Evolutionary conservation across 2,797 vertebrate species (phyloP).

Genomic region (Lutjanus campechanus): DNA sequence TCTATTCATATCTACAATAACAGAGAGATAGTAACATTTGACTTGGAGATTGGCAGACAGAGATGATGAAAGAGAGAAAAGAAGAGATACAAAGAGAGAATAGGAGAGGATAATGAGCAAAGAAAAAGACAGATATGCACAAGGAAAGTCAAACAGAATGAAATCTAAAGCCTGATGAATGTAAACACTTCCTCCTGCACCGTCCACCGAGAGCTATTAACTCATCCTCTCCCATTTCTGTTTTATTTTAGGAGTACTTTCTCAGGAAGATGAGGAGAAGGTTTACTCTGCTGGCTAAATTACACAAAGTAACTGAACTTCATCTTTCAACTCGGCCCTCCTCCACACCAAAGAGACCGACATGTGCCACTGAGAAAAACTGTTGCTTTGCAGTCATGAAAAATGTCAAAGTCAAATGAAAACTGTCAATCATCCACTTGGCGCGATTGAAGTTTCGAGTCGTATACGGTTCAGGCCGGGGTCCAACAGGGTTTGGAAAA

Average conservation of each 20-base stretch:
- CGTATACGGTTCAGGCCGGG: constrained; percentile 45
- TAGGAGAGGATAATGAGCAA: constrained; percentile 48
- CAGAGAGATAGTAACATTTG: constrained; percentile 47
- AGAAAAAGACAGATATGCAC: constrained; percentile 35
- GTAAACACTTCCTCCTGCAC: constrained; percentile 53
- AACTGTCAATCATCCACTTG: constrained; percentile 53
- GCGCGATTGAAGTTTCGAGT: constrained; percentile 56
- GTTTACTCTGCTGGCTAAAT: constrained; percentile 43
- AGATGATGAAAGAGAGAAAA: constrained; percentile 46
- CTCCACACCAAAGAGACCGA: constrained; percentile 14
- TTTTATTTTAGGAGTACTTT: constrained; percentile 26
- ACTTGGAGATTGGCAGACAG: constrained; percentile 60
- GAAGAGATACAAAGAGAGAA: constrained; percentile 18
- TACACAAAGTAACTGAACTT: constrained; percentile 28
- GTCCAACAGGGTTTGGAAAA: constrained; percentile 73
- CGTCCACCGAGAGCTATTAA: constrained; percentile 58
- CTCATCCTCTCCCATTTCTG: constrained; percentile 29
- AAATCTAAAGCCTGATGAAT: constrained; percentile 59
- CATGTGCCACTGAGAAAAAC: constrained; percentile 41
- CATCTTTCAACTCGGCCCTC: background rate
- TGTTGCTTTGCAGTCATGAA: constrained; percentile 36
- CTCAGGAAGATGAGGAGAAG: constrained; percentile 19
- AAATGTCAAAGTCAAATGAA: constrained; percentile 62
- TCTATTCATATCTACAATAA: constrained; percentile 56
- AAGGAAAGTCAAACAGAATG: constrained; percentile 64